Evolutionary conservation across 2,113 vertebrate genomes (phyloP), one percentile per base, ranked within the genome.

Genomic region (Corythoichthys haematopterus): DNA sequence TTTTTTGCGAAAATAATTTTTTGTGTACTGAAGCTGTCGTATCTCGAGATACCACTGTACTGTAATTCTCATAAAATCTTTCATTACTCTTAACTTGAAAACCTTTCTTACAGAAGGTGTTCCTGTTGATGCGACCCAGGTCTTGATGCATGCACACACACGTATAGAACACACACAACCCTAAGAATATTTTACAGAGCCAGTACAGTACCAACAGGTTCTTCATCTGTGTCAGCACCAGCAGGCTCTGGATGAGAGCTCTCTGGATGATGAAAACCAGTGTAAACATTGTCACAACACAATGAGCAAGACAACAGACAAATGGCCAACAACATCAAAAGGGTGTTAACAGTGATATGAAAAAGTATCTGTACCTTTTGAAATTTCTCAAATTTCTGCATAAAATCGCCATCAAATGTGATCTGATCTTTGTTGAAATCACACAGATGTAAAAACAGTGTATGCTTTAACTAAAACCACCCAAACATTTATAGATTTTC

Each of bases 181-280:
- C 79, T 58, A 38, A 60, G 64, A 79, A 68, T 57, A 61, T 55
- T 69, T 60, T 79, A 72, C 66, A 80, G 84, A 51, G 78, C 81
- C 80, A 86, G 91, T 94, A 94, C 94, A 89, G 91, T 95, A 95
- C 93, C 93, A 91, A 93, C 90, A 79, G 83, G 87, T 87, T 93
- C 91, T 81, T 94, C 92, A 85, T 93, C 91, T 79, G 89, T 88
- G 75, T 90, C 89, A 78, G 76, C 86, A 77, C 85, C 91, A 81
- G 92, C 92, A 89, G 90, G 90, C 77, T 91, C 89, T 79, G 91
- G 89, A 90, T 87, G 91, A 88, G 88, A 81, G 88, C 88, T 87
- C 86, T 93, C 94, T 94, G 78, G 68, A 84, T 52, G 56, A 81
- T 79, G 77, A 71, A 69, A 87, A 85, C 70, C 85, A 86, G 77